Conservation (phyloP, 1,140 invertebrate species). For the Ceratoteleas bidentatus region DNA sequence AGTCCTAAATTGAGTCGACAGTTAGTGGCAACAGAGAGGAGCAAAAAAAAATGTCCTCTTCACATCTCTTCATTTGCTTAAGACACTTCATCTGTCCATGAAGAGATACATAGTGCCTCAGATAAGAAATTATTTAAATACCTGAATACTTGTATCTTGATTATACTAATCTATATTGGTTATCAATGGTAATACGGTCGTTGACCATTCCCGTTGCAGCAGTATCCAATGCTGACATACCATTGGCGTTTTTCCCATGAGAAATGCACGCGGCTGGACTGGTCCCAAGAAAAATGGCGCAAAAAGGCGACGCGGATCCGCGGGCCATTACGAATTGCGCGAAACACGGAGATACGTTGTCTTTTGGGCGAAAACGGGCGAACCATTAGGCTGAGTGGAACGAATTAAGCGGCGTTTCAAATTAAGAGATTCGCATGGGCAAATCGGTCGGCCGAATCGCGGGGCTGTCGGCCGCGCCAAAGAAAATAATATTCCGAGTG, state of each 20-base stretch:
- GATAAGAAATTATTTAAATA: too few species aligned
- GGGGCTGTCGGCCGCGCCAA: constrained; percentile 4
- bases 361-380: constrained; percentile 17
- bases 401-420: constrained; percentile 33
- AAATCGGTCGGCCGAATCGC: constrained; percentile 30
- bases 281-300: constrained; percentile 58
- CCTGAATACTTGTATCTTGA: too few species aligned
- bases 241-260: constrained; percentile 24
- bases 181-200: too few species aligned
- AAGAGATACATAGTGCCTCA: too few species aligned
- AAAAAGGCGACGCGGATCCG: constrained; percentile 31
- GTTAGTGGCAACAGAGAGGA: too few species aligned
- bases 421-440: constrained; percentile 17
- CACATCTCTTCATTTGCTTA: too few species aligned
- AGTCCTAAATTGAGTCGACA: too few species aligned
- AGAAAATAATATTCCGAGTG: constrained; percentile 18
- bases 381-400: constrained; percentile 34
- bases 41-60: too few species aligned
- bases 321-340: constrained; percentile 41
- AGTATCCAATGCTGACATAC: too few species aligned
- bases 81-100: too few species aligned
- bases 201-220: too few species aligned
- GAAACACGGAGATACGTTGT: constrained; percentile 36
- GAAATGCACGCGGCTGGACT: constrained; percentile 48
- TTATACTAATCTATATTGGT: too few species aligned